Conservation (phyloP, 2,113 vertebrate species). For the Oreotrochilus melanogaster region DNA sequence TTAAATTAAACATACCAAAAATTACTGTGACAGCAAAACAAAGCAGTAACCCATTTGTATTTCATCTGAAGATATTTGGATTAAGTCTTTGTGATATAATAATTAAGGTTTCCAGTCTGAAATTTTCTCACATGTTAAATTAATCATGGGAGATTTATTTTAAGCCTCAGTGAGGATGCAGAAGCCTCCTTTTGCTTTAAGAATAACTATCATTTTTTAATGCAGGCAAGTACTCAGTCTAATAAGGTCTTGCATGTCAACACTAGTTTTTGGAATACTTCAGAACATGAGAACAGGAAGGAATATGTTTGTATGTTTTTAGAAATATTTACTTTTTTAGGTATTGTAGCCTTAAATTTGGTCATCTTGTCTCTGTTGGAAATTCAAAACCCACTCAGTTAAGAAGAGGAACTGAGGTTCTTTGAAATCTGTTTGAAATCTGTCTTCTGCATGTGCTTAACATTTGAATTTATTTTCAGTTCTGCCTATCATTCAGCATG, state of each 20-base stretch:
- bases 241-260: background rate
- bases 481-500: slow-evolving; percentile 91
- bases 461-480: slow-evolving; percentile 77
- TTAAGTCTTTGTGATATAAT: slow-evolving; percentile 16
- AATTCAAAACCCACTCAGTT: background rate
- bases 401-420: background rate
- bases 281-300: background rate
- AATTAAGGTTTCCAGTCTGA: background rate
- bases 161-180: slow-evolving; percentile 1
- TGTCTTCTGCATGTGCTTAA: background rate
- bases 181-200: background rate
- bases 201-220: background rate
- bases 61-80: slow-evolving; percentile 15
- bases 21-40: background rate
- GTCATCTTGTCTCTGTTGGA: background rate
- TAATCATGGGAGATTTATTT: slow-evolving; percentile 25
- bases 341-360: background rate
- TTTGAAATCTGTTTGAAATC: background rate
- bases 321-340: background rate
- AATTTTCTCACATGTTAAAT: slow-evolving; percentile 14
- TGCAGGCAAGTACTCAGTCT: background rate
- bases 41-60: slow-evolving; percentile 26
- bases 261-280: background rate
- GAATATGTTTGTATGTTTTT: background rate
- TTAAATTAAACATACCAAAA: slow-evolving; percentile 19